These are phyloP conservation scores for Danaus melanippus DNA, from an alignment of 1,140 invertebrate genomes.

Conservation along the genomic window DNA sequence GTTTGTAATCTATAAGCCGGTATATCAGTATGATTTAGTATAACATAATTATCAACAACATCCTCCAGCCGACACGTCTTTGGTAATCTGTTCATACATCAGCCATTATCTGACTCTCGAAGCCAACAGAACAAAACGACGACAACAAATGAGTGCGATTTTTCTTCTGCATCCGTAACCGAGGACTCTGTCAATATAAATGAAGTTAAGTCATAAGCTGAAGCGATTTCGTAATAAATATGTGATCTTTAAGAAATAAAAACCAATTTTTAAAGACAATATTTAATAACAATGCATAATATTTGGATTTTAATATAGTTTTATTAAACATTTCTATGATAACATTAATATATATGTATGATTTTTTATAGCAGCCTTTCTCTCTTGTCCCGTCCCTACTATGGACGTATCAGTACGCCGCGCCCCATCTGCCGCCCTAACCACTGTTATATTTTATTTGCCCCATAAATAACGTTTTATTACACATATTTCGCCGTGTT, in stretches of 20 bases:
- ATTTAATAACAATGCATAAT: no score
- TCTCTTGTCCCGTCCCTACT: not conserved
- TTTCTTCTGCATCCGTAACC: constrained; percentile 63
- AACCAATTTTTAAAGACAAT: no score
- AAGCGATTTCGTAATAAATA: constrained; percentile 22
- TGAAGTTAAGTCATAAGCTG: constrained; percentile 19
- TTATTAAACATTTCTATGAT: no score
- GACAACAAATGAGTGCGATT: constrained; percentile 69
- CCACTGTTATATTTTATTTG: constrained; percentile 72
- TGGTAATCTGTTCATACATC: constrained; percentile 42
- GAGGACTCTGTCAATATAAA: constrained; percentile 70
- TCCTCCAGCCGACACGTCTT: no score
- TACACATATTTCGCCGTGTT: constrained; percentile 74
- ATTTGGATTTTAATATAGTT: no score
- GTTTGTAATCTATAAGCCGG: no score
- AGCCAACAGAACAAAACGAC: constrained; percentile 64
- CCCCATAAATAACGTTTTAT: constrained; percentile 73
- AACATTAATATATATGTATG: no score
- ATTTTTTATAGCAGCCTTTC: no score
- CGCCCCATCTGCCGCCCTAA: constrained; percentile 67
- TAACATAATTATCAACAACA: no score
- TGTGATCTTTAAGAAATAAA: constrained; percentile 1
- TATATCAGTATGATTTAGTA: no score
- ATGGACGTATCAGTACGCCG: constrained; percentile 21
- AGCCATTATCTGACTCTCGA: constrained; percentile 66